Percentiles rank a stretch among this genome's conserved stretches.
These are phyloP conservation scores for Drosophila nr. medialis DNA, from an alignment of 2,888 invertebrate species.

Conservation along the genomic window DNA sequence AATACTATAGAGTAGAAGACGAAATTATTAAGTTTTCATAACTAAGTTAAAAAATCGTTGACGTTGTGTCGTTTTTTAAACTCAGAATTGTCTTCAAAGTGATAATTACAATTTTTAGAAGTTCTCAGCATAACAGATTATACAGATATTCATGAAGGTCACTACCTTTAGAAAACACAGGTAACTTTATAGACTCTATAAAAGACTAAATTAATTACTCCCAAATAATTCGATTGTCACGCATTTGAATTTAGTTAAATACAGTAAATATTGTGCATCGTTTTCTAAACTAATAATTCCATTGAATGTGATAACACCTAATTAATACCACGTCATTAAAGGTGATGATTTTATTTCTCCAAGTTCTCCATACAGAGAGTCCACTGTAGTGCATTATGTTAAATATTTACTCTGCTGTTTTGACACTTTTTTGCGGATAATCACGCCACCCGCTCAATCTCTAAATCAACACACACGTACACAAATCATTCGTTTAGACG, in stretches of 20 bases:
- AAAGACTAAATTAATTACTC: background rate
- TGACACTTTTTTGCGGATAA: slow-evolving; percentile 24
- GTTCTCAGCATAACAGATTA: background rate
- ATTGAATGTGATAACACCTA: background rate
- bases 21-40: background rate
- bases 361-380: background rate
- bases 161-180: background rate
- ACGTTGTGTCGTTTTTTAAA: background rate
- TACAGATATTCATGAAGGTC: background rate
- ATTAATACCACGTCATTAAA: background rate
- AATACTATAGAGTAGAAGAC: background rate
- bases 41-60: background rate
- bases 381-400: slow-evolving; percentile 13
- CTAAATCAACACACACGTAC: slow-evolving; percentile 25
- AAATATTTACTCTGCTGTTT: slow-evolving; percentile 11
- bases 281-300: background rate
- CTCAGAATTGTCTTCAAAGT: background rate
- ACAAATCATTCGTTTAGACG: slow-evolving; percentile 13
- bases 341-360: background rate
- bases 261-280: background rate
- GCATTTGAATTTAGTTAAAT: background rate
- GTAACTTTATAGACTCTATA: background rate
- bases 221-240: background rate
- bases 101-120: background rate
- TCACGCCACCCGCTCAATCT: slow-evolving; percentile 45